Conservation (phyloP, 2,113 vertebrate species). For the Ovis canadensis region DNA sequence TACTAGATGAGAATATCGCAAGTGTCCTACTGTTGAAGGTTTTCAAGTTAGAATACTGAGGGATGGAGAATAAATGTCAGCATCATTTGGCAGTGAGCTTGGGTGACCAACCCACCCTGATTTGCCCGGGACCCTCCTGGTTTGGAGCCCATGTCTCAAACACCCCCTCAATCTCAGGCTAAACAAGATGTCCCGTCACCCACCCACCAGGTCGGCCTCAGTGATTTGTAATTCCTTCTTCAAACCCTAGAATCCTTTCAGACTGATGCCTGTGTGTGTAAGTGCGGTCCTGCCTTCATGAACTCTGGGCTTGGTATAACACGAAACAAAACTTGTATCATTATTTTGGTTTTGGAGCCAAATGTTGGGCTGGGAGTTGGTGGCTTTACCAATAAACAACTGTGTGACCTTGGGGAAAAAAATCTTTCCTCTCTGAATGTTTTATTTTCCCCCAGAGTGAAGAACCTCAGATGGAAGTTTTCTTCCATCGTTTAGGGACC, state of each 20-base stretch:
- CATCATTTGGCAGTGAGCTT: neutral
- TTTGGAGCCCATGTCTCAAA: neutral
- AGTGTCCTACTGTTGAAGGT: neutral
- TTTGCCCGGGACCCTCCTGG: neutral
- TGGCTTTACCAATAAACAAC: neutral
- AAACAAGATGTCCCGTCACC: neutral
- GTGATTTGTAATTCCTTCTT: neutral
- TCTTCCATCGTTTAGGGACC: conserved; percentile 81
- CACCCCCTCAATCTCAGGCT: neutral
- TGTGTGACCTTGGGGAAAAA: neutral
- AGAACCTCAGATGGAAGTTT: neutral
- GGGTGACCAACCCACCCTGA: neutral
- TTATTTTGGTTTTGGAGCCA: neutral
- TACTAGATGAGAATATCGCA: neutral
- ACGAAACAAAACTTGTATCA: neutral
- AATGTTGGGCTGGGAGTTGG: neutral
- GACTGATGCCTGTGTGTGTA: neutral
- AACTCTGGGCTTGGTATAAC: neutral
- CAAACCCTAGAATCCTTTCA: neutral
- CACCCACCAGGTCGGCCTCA: neutral
- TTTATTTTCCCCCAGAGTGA: neutral
- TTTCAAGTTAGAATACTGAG: neutral
- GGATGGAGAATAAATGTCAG: neutral
- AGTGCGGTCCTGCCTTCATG: neutral
- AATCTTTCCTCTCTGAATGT: neutral